Percentiles rank a stretch among this genome's conserved stretches.
phyloP scores from a whole-genome alignment of 2,888 invertebrate species.

The Plagodis pulveraria region DNA sequence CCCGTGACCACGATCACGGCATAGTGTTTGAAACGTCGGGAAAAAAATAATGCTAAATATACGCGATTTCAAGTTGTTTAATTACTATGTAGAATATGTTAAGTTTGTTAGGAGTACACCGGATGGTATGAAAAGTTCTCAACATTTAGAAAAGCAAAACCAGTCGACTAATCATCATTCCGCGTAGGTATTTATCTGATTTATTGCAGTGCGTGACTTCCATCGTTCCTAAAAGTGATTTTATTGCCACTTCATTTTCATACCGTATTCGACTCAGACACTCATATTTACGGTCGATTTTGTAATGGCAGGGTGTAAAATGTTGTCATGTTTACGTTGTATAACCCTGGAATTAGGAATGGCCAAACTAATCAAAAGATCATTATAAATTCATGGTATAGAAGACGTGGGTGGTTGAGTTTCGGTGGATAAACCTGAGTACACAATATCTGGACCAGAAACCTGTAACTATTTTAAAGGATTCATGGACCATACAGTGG shows the following conservation, averaged over 20 bases:
- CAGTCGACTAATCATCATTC: conserved; percentile 54
- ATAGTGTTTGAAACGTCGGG: no score
- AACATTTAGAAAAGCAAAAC: conserved; percentile 33
- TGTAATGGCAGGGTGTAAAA: conserved; percentile 45
- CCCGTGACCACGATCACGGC: no score
- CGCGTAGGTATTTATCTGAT: conserved; percentile 70
- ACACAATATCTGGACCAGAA: no score
- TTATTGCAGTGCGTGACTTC: conserved; percentile 74
- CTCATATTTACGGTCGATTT: conserved; percentile 51
- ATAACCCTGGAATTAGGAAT: conserved; percentile 74
- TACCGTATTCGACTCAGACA: conserved; percentile 56
- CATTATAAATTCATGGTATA: conserved; percentile 61
- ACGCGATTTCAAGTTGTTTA: no score
- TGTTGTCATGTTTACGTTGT: conserved; percentile 72
- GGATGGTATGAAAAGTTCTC: conserved; percentile 7
- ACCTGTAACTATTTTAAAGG: no score
- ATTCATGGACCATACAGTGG: no score
- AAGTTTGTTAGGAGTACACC: background rate
- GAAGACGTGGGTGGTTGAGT: conserved; percentile 35
- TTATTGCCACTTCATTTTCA: conserved; percentile 58
- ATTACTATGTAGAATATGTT: no score
- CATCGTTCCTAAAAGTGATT: conserved; percentile 75
- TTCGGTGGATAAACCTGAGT: conserved; percentile 17
- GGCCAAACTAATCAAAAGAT: conserved; percentile 73
- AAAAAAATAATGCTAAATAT: no score